These are phyloP conservation scores for Myotis myotis DNA, from an alignment of 2,797 vertebrate species.

Conservation along the genomic window DNA sequence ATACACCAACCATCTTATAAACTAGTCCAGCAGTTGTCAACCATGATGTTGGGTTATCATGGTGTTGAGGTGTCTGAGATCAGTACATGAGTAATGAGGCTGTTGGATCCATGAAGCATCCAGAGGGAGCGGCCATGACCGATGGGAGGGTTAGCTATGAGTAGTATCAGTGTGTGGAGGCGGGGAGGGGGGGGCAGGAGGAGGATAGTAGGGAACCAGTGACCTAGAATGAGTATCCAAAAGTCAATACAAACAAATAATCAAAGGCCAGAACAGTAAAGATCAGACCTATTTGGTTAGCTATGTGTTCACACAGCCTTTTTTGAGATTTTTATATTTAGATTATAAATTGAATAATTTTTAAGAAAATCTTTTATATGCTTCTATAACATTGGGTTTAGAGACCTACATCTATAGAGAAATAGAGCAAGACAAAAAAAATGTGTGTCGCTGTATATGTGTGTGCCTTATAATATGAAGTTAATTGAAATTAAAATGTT, in stretches of 20 bases:
- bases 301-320: not conserved
- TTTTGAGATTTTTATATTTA: not conserved
- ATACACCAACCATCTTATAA: not conserved
- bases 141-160: not conserved
- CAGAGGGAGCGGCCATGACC: accelerated
- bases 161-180: not conserved
- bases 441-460: not conserved
- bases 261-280: not conserved
- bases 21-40: not conserved
- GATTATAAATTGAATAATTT: constrained; percentile 14
- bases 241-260: not conserved
- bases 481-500: constrained; percentile 51
- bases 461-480: not conserved
- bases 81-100: not conserved
- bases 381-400: not conserved
- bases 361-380: not conserved
- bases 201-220: not conserved
- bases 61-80: not conserved
- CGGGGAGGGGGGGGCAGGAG: accelerated
- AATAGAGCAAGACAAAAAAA: not conserved
- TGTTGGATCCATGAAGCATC: not conserved
- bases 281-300: not conserved
- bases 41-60: not conserved
- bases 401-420: not conserved
- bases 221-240: not conserved